Percentiles rank a stretch among this genome's conserved stretches.
These are phyloP conservation scores for Aplidium turbinatum DNA, from an alignment of 23 tunicate genomes.

Conservation along the genomic window DNA sequence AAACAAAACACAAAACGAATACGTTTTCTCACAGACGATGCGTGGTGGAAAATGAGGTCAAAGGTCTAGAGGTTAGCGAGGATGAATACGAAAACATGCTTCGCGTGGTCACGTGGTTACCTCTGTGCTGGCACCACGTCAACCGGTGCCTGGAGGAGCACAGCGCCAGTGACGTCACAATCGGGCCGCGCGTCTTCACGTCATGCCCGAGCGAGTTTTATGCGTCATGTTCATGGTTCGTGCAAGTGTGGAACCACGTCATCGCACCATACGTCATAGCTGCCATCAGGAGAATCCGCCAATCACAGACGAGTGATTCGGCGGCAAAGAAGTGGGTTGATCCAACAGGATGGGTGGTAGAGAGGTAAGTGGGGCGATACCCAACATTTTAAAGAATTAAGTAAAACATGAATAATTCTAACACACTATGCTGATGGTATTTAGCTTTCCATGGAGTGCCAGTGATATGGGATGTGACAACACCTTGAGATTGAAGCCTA, in stretches of 20 bases:
- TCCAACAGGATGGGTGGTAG: conserved; percentile 76
- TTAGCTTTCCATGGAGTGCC: conserved; percentile 86
- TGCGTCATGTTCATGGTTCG: conserved; percentile 86
- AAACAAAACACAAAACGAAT: too few relatives aligned
- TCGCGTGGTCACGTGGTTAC: conserved; percentile 81
- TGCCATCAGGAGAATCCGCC: conserved; percentile 44
- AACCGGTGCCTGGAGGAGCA: conserved; percentile 69
- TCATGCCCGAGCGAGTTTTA: conserved; percentile 63
- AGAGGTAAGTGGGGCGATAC: conserved; percentile 38
- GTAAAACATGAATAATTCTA: background rate
- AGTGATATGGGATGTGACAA: conserved; percentile 76
- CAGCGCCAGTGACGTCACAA: conserved; percentile 44
- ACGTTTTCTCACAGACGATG: conserved; percentile 52
- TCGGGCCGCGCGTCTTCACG: conserved; percentile 67
- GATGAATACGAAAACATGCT: conserved; percentile 60
- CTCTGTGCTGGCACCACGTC: conserved; percentile 91
- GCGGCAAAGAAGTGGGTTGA: conserved; percentile 51
- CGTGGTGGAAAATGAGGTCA: conserved; percentile 40
- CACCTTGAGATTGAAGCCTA: conserved; percentile 39
- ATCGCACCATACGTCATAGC: conserved; percentile 73
- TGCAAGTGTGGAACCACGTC: conserved; percentile 80
- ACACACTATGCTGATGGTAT: background rate
- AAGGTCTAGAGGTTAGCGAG: conserved; percentile 23
- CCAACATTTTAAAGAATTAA: background rate
- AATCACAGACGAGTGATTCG: conserved; percentile 6